phyloP scores from a whole-genome alignment of 2,888 invertebrate genomes.

The Ypsolopha scabrella region DNA sequence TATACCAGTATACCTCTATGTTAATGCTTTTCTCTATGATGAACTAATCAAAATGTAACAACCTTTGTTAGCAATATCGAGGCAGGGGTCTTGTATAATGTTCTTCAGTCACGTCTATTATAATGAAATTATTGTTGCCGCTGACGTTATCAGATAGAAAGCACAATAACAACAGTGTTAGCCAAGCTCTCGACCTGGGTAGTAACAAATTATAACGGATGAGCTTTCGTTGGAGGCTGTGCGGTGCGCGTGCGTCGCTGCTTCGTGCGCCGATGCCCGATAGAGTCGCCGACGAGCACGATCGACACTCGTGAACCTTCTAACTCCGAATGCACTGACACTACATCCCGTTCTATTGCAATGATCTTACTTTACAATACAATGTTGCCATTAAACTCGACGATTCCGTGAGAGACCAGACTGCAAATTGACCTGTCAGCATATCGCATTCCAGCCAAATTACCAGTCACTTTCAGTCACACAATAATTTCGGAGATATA shows the following conservation, averaged over 20 bases:
- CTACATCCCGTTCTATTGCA: constrained; percentile 20
- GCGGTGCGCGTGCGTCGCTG: constrained; percentile 20
- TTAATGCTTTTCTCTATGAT: background rate
- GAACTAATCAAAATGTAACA: background rate
- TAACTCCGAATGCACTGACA: constrained; percentile 27
- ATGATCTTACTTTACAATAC: background rate
- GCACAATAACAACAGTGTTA: constrained; percentile 31
- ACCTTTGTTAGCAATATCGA: background rate
- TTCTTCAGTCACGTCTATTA: constrained; percentile 27
- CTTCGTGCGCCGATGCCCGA: constrained; percentile 53
- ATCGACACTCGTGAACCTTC: constrained; percentile 42
- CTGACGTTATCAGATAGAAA: constrained; percentile 56
- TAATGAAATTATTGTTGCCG: constrained; percentile 20
- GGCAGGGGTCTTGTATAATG: background rate
- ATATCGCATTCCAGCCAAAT: background rate
- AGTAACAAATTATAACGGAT: constrained; percentile 35
- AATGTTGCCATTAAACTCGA: background rate
- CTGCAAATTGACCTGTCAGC: background rate
- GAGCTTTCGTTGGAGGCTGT: constrained; percentile 12
- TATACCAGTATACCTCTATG: background rate
- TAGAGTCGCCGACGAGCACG: constrained; percentile 52
- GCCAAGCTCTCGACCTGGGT: constrained; percentile 25
- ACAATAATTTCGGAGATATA: constrained; percentile 35
- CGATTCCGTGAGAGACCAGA: background rate
- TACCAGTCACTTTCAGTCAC: background rate